Conservation (phyloP, 2,888 invertebrate species). For the Epistrophe grossulariae region DNA sequence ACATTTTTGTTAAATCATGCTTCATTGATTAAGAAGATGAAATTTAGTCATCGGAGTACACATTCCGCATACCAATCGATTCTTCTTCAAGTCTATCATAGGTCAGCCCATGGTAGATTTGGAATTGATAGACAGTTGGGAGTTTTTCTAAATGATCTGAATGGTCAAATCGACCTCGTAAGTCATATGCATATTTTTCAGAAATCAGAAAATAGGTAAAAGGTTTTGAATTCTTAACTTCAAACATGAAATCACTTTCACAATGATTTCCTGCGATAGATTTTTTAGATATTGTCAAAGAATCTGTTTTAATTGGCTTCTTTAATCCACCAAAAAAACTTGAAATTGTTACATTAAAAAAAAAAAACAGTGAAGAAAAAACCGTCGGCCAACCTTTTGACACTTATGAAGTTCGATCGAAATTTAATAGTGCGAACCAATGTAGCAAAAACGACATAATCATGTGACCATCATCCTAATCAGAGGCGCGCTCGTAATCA, state of each 20-base stretch:
- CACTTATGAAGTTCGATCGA: constrained; percentile 73
- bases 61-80: too few relatives aligned
- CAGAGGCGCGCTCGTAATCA: constrained; percentile 72
- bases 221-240: too few relatives aligned
- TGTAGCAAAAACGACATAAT: constrained; percentile 73
- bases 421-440: constrained; percentile 69
- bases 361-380: not conserved
- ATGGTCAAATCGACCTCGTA: too few relatives aligned
- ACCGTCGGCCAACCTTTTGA: constrained; percentile 64
- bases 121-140: too few relatives aligned
- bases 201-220: too few relatives aligned
- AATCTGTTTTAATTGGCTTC: constrained; percentile 64
- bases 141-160: too few relatives aligned
- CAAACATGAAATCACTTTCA: not conserved
- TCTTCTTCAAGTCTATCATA: too few relatives aligned
- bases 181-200: too few relatives aligned
- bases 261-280: not conserved
- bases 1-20: too few relatives aligned
- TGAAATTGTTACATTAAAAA: not conserved
- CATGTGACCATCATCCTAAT: constrained; percentile 72
- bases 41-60: too few relatives aligned
- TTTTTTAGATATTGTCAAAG: not conserved
- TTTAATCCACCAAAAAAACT: constrained; percentile 47
- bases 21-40: too few relatives aligned
- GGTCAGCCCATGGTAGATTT: too few relatives aligned